phyloP scores from a whole-genome alignment of 2,888 invertebrate species.

The Drosophila anomalata region DNA sequence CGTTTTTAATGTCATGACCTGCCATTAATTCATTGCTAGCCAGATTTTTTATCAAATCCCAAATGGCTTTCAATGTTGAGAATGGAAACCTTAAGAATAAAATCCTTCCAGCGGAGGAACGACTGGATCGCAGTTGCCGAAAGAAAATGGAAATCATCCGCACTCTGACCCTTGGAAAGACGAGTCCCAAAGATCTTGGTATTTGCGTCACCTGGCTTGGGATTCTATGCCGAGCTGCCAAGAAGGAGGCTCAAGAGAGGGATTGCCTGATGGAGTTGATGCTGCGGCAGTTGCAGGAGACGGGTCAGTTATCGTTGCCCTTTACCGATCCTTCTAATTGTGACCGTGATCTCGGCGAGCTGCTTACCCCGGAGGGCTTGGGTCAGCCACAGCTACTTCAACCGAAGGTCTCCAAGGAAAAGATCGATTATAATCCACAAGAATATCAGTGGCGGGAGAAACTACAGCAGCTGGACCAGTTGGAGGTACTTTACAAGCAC shows the following conservation, averaged over 20 bases:
- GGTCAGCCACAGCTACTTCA: background rate
- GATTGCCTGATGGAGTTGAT: background rate
- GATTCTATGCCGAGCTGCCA: background rate
- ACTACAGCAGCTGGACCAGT: background rate
- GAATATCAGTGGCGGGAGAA: background rate
- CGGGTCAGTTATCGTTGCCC: background rate
- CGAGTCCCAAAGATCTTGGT: background rate
- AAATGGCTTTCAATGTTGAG: background rate
- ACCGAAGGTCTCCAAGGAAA: background rate
- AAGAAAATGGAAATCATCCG: background rate
- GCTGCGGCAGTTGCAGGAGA: constrained; percentile 1
- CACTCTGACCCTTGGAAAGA: background rate
- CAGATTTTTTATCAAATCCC: too few species aligned
- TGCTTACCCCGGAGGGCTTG: background rate
- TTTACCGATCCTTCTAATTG: background rate
- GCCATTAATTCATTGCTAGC: too few species aligned
- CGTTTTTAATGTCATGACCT: background rate
- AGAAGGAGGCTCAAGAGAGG: background rate
- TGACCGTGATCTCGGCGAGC: background rate
- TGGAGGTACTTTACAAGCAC: background rate
- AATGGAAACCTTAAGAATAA: background rate
- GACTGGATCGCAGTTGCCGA: background rate
- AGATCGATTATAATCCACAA: background rate
- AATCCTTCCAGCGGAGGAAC: background rate
- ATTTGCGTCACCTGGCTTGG: background rate